Evolutionary conservation across 2,113 vertebrate species (phyloP).

Genomic region (Syngnathus floridae): DNA sequence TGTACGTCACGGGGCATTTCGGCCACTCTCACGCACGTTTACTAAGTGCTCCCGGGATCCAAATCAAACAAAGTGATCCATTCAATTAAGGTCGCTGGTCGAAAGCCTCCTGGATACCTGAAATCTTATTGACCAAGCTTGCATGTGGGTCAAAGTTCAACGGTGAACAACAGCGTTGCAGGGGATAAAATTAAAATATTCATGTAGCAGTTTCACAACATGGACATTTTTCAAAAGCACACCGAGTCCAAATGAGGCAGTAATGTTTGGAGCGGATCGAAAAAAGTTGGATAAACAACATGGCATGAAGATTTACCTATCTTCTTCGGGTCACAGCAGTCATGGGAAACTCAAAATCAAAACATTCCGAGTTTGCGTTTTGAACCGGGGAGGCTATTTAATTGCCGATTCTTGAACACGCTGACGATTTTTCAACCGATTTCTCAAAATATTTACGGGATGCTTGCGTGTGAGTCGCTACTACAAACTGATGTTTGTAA

Average conservation of each 20-base stretch:
- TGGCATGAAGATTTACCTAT: background rate
- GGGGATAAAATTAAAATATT: no score
- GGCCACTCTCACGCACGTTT: background rate
- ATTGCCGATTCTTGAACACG: background rate
- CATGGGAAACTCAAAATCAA: background rate
- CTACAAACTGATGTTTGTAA: background rate
- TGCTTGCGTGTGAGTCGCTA: background rate
- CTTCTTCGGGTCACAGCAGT: background rate
- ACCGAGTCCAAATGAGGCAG: no score
- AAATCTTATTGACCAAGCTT: background rate
- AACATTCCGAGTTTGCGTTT: background rate
- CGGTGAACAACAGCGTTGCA: background rate
- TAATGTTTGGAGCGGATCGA: background rate
- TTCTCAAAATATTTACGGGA: background rate
- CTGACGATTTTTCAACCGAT: background rate
- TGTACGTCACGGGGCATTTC: background rate
- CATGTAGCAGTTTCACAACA: no score
- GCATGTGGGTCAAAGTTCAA: background rate
- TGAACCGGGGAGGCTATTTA: background rate
- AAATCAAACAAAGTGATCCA: background rate
- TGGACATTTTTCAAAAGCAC: no score
- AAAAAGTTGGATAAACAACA: background rate
- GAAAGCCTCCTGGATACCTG: background rate
- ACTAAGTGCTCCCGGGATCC: background rate
- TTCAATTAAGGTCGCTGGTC: background rate